Base-by-base conservation (phyloP, 2,888 invertebrate species). In the Ceraclea dissimilis region DNA sequence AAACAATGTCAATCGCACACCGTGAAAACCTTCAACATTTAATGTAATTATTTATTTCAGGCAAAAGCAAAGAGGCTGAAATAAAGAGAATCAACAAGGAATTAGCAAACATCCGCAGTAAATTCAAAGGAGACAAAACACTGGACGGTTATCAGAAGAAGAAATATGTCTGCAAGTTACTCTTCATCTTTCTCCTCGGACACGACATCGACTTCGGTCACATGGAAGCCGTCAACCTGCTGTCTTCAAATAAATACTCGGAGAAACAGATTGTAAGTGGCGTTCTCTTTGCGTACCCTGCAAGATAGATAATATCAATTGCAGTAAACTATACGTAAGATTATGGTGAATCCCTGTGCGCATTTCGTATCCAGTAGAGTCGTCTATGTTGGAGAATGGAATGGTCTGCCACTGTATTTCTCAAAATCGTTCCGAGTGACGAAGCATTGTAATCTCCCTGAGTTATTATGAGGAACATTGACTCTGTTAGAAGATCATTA, bases 201-300 rank as follows among this genome's bases (percentile, higher is more conserved):
- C 98, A 99, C 77, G 99, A 99, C 77, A 99, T 99, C 72, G 99
- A 99, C 78, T 99, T 99, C 75, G 99, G 99, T 62, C 98, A 99
- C 76, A 99, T 99, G 98, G 99, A 99, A 79, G 99, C 99, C 52
- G 99, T 99, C 65, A 99, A 99, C 75, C 80, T 99, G 64, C 84
- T 99, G 58, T 97, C 97, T 63, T 99, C 99, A 60, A 99, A 99
- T 74, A 99, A 99, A 81, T 99, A 99, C 79, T 98, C 99, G 51
- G 99, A 99, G 74, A 99, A 99, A 80, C 99, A 99, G 82, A 99
- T 99, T 76, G 94, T 88, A 78, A 80, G 83, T 77, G n/a, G n/a
- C n/a, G n/a, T n/a, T n/a, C n/a, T n/a, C n/a, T n/a, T n/a, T 33
- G 11, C 11, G 8, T 33, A 33, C 8, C 33, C 8, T n/a, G n/a